Conservation (phyloP, 2,797 vertebrate species). For the Enteromius radiatus region DNA sequence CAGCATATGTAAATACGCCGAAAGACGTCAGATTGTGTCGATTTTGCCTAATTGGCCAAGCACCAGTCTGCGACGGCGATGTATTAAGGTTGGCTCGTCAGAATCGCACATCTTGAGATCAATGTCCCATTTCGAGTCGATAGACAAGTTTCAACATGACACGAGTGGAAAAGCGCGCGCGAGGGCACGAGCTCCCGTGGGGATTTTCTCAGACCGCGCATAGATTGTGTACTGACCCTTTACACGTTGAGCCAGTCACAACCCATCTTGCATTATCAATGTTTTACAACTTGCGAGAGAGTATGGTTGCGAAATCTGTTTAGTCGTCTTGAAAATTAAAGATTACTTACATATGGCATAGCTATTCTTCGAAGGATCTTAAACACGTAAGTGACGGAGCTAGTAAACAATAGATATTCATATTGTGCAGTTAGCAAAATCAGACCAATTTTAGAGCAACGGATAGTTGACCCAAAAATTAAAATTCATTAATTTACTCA, state of each 20-base stretch:
- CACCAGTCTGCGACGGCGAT: conserved; percentile 35
- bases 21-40: conserved; percentile 51
- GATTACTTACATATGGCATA: not conserved
- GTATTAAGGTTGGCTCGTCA: conserved; percentile 62
- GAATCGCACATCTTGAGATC: conserved; percentile 41
- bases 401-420: not conserved
- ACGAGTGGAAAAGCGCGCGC: not conserved
- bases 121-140: conserved; percentile 59
- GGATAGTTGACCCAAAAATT: not conserved
- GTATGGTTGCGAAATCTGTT: not conserved
- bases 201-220: conserved; percentile 59
- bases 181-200: conserved; percentile 63
- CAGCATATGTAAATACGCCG: conserved; percentile 30
- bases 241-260: not conserved
- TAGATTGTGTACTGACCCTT: conserved; percentile 51
- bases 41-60: conserved; percentile 63
- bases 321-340: not conserved
- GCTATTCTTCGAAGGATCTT: not conserved
- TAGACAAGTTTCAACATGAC: conserved; percentile 74
- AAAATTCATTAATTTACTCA: not conserved
- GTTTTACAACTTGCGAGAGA: not conserved
- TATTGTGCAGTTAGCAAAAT: not conserved
- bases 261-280: not conserved
- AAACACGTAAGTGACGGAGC: not conserved
- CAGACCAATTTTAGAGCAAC: not conserved